Conservation (phyloP, 2,113 vertebrate species). For the Gnathonemus echidnorhynchus region DNA sequence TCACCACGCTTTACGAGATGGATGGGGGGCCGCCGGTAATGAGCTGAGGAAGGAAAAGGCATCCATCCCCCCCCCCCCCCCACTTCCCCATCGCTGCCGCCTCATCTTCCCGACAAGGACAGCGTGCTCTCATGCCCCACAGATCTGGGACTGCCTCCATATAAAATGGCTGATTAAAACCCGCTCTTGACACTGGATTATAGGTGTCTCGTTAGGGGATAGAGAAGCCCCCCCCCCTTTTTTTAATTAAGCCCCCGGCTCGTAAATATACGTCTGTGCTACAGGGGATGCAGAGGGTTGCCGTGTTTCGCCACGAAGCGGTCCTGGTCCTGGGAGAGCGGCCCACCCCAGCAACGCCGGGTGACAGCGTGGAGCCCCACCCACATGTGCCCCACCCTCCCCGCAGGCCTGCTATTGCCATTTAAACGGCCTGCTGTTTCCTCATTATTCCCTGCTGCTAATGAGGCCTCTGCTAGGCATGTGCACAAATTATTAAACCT, state of each 20-base stretch:
- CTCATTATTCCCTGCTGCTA: background rate
- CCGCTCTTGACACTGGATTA: constrained; percentile 69
- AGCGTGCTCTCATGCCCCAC: constrained; percentile 67
- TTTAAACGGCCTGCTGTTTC: background rate
- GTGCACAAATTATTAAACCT: constrained; percentile 2
- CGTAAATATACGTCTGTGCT: constrained; percentile 63
- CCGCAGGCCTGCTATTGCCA: background rate
- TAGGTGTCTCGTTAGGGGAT: constrained; percentile 63
- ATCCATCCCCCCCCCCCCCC: constrained; percentile 61
- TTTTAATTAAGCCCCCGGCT: constrained; percentile 68
- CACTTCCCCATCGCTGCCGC: constrained; percentile 16
- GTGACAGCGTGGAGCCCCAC: background rate
- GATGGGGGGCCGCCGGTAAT: constrained; percentile 79
- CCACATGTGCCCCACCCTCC: background rate
- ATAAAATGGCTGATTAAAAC: constrained; percentile 76
- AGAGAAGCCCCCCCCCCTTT: constrained; percentile 59
- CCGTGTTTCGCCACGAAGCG: background rate
- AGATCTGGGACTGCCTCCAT: constrained; percentile 68
- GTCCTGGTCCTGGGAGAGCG: background rate
- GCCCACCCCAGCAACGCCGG: too few species aligned
- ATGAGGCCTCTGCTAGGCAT: background rate
- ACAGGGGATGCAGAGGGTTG: constrained; percentile 51
- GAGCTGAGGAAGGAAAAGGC: constrained; percentile 78
- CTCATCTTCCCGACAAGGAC: constrained; percentile 69
- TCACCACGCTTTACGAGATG: constrained; percentile 82